Base-by-base conservation (phyloP, 2,113 vertebrate species). In the Microcebus tavaratra region DNA sequence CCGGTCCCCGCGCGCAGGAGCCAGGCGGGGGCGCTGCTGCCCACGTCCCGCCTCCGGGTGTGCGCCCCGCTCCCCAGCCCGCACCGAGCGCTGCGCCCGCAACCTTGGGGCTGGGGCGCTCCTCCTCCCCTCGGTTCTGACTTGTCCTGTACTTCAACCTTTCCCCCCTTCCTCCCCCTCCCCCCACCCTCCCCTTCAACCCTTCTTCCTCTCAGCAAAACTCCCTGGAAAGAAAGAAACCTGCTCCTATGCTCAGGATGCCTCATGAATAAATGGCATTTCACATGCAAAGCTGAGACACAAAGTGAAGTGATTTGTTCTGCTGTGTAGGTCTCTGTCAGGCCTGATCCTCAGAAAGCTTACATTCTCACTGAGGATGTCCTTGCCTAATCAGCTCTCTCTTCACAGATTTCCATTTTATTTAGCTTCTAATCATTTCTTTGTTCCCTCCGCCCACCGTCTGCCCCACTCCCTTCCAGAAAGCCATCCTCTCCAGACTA, bases 11-110 rank as follows among this genome's bases (percentile, higher is more conserved):
- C 67, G 48, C 72, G 73, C 90, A 21, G 91, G 91, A 10, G 84
- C 97, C 75, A 73, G 96, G 85, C 18, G 96, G 85, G 87, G 96
- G 94, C 97, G 97, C 82, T 94, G 87, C 80, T 68, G 57, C 80
- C 70, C 34, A 55, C 79, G 13, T 29, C 36, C 50, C 59, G 11
- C 21, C 31, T 36, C 80, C 23, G 0, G 36, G 29, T 6, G 29
- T 39, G 68, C 34, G 39, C 88, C 6, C 9, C 4, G 91, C 63
- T 34, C 57, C 2, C 0, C 3, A 70, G 89, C 72, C 18, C 12
- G 45, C 70, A 15, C 34, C 25, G 0, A 3, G 63, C 31, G 65
- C 48, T 53, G 27, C 5, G 55, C 75, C 75, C 0, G 31, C 63
- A 36, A n/a, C 83, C 72, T 21, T 20, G 59, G 55, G 27, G 48